A percentile compares a stretch with the other conserved stretches of the same genome.
phyloP scores from a whole-genome alignment of 2,888 invertebrate genomes.

The Latheticus oryzae region DNA sequence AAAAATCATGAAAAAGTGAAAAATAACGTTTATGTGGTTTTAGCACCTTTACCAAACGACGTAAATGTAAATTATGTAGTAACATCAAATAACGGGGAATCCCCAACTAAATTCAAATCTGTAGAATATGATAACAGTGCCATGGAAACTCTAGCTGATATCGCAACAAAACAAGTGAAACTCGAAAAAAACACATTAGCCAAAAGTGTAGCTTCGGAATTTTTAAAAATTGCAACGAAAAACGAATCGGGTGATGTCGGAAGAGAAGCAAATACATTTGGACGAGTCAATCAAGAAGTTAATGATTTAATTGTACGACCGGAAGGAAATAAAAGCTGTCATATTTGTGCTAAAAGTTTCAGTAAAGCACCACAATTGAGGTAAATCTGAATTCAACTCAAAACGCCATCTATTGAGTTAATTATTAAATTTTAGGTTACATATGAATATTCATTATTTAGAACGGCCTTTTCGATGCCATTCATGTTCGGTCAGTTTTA shows the following conservation, averaged over 20 bases:
- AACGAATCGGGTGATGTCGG: slow-evolving; percentile 54
- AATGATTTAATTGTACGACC: slow-evolving; percentile 64
- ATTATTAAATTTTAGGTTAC: slow-evolving; percentile 70
- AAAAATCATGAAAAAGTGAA: slow-evolving; percentile 23
- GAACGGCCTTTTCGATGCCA: slow-evolving; percentile 93
- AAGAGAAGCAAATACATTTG: slow-evolving; percentile 50
- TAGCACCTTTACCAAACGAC: slow-evolving; percentile 26
- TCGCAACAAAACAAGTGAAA: slow-evolving; percentile 65
- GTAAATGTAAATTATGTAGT: slow-evolving; percentile 38
- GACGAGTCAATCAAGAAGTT: slow-evolving; percentile 56
- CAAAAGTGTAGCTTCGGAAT: slow-evolving; percentile 75
- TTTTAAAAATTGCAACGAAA: slow-evolving; percentile 71
- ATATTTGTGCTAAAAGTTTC: slow-evolving; percentile 91
- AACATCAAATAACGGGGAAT: slow-evolving; percentile 29
- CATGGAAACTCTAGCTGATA: slow-evolving; percentile 65
- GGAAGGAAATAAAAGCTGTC: slow-evolving; percentile 65
- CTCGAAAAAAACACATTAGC: slow-evolving; percentile 67
- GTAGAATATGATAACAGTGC: slow-evolving; percentile 64
- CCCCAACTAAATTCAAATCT: slow-evolving; percentile 38
- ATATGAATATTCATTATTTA: slow-evolving; percentile 96
- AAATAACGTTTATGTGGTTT: slow-evolving; percentile 35
- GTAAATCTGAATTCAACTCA: slow-evolving; percentile 53
- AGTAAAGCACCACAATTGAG: slow-evolving; percentile 90
- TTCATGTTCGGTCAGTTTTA: slow-evolving; percentile 90
- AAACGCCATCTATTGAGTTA: too few relatives aligned